Conservation (phyloP, 2,113 vertebrate genomes). For the Egretta garzetta region DNA sequence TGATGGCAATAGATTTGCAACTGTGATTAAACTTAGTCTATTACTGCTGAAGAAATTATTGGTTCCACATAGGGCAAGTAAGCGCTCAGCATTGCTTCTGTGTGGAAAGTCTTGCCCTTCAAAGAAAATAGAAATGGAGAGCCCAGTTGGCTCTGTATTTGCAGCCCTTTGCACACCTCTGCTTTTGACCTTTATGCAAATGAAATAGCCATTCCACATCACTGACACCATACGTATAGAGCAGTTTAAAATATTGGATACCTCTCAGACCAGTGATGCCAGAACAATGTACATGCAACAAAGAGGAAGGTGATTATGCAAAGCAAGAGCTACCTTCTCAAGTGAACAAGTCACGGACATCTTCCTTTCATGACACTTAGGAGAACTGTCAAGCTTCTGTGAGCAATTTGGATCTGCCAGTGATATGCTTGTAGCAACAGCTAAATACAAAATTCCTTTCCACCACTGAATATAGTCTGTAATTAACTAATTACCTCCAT, state of each 20-base stretch:
- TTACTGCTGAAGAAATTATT: background rate
- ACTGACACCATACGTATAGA: background rate
- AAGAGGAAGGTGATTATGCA: constrained; percentile 19
- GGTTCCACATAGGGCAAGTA: background rate
- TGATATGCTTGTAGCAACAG: background rate
- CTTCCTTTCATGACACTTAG: background rate
- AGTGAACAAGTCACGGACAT: background rate
- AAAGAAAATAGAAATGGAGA: background rate
- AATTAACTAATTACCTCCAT: background rate
- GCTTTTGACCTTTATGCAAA: constrained; percentile 27
- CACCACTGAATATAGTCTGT: background rate
- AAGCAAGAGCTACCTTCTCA: background rate
- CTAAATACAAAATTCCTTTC: background rate
- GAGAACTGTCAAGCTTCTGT: background rate
- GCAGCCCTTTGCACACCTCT: background rate
- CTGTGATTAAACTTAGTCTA: background rate
- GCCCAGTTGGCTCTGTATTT: background rate
- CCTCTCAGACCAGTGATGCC: background rate
- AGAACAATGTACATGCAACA: background rate
- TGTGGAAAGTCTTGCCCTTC: background rate
- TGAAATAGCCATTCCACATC: background rate
- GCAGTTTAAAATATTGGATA: background rate
- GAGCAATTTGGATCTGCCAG: background rate
- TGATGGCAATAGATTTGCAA: background rate
- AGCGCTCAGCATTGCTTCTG: background rate